These are phyloP conservation scores for Poicephalus gulielmi DNA, from an alignment of 2,113 vertebrate species.

Conservation along the genomic window DNA sequence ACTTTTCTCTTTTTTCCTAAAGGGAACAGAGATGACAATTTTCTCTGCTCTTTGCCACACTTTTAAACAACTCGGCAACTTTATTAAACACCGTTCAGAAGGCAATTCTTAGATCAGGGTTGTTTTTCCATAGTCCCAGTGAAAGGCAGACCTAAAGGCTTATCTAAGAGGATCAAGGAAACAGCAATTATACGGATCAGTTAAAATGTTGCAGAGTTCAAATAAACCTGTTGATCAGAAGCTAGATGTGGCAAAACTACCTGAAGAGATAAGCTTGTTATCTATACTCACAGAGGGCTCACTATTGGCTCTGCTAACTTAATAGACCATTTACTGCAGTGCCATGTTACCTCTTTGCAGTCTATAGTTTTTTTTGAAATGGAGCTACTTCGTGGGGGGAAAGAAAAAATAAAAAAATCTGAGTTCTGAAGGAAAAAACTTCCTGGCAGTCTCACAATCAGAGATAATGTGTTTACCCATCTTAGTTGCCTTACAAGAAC, in stretches of 20 bases:
- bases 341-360: not conserved
- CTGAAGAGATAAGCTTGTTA: not conserved
- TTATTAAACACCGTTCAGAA: not conserved
- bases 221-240: not conserved
- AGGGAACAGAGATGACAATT: not conserved
- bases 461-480: not conserved
- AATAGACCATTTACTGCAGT: not conserved
- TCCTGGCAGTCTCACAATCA: not conserved
- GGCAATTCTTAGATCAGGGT: not conserved
- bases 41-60: not conserved
- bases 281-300: not conserved
- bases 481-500: not conserved
- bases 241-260: not conserved
- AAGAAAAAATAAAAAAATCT: no score
- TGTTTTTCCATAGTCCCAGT: not conserved
- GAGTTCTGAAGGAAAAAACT: not conserved
- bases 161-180: not conserved
- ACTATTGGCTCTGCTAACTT: not conserved
- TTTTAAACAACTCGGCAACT: not conserved
- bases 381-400: not conserved
- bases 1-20: not conserved
- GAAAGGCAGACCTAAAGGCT: not conserved
- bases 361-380: not conserved
- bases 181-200: not conserved
- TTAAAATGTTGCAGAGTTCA: not conserved